Conservation (phyloP, 2,888 invertebrate species). For the Hypercompe scribonia region DNA sequence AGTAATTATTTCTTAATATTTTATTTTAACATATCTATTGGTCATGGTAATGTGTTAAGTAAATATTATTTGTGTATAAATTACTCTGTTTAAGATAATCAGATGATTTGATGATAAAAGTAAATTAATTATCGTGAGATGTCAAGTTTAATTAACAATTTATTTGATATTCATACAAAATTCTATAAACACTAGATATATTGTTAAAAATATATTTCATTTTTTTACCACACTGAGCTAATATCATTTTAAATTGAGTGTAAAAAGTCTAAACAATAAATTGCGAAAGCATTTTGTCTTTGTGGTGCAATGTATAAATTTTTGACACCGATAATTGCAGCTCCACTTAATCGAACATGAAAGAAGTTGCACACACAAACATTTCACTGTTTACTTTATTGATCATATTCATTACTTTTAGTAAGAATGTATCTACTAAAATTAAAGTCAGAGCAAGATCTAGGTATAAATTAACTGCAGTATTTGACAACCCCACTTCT, state of each 20-base stretch:
- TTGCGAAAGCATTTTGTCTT: too few species aligned
- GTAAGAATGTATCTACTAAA: too few species aligned
- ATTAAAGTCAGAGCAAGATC: too few species aligned
- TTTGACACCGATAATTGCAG: too few species aligned
- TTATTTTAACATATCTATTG: neutral
- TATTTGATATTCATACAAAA: neutral
- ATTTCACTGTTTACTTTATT: too few species aligned
- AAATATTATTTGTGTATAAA: neutral
- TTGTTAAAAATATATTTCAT: neutral
- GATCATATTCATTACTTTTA: too few species aligned
- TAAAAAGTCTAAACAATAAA: too few species aligned
- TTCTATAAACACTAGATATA: neutral
- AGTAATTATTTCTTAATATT: neutral
- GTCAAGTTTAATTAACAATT: neutral
- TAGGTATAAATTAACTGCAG: too few species aligned
- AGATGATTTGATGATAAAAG: conserved; percentile 1
- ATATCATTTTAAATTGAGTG: neutral
- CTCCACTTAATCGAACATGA: too few species aligned
- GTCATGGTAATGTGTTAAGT: neutral
- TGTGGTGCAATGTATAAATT: neutral
- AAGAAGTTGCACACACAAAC: too few species aligned
- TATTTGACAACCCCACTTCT: neutral
- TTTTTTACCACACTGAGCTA: neutral
- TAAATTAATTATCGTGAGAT: conserved; percentile 7
- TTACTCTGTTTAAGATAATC: neutral